These are phyloP conservation scores for Pyrocoelia pectoralis DNA, from an alignment of 2,888 invertebrate genomes.

Conservation along the genomic window DNA sequence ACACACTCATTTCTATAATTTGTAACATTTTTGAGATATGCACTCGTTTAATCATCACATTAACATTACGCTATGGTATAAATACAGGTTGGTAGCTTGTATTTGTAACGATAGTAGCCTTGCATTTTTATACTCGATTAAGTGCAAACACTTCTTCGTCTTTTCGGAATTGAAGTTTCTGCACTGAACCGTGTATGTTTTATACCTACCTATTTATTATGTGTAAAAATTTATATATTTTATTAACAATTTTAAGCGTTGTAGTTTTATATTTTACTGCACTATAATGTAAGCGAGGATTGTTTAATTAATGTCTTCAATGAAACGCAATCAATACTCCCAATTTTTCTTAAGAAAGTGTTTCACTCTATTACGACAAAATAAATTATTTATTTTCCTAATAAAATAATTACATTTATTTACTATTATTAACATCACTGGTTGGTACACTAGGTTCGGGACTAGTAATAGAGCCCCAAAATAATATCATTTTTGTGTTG, in stretches of 20 bases:
- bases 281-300: background rate
- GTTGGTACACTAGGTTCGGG: constrained; percentile 59
- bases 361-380: background rate
- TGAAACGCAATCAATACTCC: background rate
- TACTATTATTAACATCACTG: too few species aligned
- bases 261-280: background rate
- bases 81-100: constrained; percentile 22
- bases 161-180: too few species aligned
- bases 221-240: background rate
- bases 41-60: constrained; percentile 17
- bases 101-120: constrained; percentile 16
- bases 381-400: background rate
- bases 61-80: background rate
- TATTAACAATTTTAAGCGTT: background rate
- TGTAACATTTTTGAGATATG: background rate
- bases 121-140: constrained; percentile 22
- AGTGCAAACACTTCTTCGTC: too few species aligned
- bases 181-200: background rate
- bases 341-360: too few species aligned
- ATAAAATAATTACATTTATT: background rate
- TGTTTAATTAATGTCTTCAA: background rate
- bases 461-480: constrained; percentile 73
- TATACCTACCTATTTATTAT: constrained; percentile 7
- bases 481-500: constrained; percentile 70
- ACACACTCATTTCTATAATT: constrained; percentile 21